phyloP scores from a whole-genome alignment of 2,888 invertebrate genomes.

The Lacanobia oleracea region DNA sequence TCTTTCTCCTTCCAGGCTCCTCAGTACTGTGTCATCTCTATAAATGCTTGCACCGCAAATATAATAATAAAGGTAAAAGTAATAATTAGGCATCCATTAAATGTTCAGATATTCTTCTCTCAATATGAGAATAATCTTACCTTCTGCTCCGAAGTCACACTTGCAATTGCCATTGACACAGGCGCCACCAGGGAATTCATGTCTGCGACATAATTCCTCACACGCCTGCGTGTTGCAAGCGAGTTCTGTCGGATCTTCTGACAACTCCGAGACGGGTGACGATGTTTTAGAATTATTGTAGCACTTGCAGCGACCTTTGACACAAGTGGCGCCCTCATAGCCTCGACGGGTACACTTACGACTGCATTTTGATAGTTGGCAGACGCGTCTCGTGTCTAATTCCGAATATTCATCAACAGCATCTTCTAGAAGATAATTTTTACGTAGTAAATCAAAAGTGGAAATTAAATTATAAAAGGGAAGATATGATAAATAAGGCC shows the following conservation, averaged over 20 bases:
- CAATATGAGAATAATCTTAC: neutral
- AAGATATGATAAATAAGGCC: neutral
- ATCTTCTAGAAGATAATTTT: neutral
- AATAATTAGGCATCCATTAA: too few species aligned
- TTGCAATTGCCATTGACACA: conserved; percentile 44
- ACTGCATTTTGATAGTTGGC: neutral
- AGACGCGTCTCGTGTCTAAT: neutral
- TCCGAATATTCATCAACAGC: conserved; percentile 4
- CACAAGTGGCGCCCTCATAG: conserved; percentile 11
- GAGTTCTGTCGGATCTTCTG: neutral
- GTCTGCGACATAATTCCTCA: conserved; percentile 30
- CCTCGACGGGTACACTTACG: conserved; percentile 11
- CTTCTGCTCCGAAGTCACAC: conserved; percentile 40
- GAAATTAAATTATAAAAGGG: neutral
- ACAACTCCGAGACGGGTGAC: neutral
- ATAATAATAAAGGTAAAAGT: neutral
- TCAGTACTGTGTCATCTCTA: too few species aligned
- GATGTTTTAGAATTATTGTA: neutral
- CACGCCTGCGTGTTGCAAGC: conserved; percentile 12
- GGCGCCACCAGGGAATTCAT: conserved; percentile 22
- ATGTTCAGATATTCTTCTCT: neutral
- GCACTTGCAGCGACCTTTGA: conserved; percentile 29
- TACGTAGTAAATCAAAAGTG: neutral
- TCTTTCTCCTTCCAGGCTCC: too few species aligned
- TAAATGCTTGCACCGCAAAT: too few species aligned